phyloP scores from a whole-genome alignment of 2,113 vertebrate species.

The Lonchura striata region DNA sequence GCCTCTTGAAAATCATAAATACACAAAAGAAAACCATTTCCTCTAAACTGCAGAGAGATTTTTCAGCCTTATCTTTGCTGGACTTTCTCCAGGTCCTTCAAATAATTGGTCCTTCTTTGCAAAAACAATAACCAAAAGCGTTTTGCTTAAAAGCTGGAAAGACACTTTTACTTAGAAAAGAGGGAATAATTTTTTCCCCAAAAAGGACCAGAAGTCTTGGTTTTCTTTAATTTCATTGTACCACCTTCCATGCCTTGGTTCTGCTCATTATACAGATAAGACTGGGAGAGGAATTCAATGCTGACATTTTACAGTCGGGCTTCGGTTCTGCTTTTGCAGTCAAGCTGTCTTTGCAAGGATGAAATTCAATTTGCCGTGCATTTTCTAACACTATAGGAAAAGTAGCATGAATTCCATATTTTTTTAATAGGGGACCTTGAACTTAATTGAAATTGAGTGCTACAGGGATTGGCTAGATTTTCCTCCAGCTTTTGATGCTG shows the following conservation, averaged over 20 bases:
- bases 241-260: not conserved
- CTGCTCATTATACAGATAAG: not conserved
- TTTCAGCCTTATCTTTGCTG: conserved; percentile 31
- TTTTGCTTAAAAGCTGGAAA: not conserved
- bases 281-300: not conserved
- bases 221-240: not conserved
- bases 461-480: not conserved
- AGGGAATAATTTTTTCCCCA: not conserved
- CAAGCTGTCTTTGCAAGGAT: not conserved
- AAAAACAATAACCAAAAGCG: not conserved
- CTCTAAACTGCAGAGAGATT: not conserved
- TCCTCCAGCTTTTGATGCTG: not conserved
- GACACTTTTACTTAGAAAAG: not conserved
- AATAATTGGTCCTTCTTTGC: not conserved
- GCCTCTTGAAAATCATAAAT: not conserved
- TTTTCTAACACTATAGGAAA: not conserved
- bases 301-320: not conserved
- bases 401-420: not conserved
- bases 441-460: not conserved
- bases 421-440: not conserved
- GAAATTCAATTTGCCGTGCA: conserved; percentile 11
- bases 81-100: conserved; percentile 7
- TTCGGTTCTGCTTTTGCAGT: not conserved
- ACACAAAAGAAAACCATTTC: not conserved
- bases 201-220: not conserved